These are phyloP conservation scores for Holothuria glaberrima DNA, from an alignment of 35 echinoderm and acorn worm genomes.

Conservation along the genomic window DNA sequence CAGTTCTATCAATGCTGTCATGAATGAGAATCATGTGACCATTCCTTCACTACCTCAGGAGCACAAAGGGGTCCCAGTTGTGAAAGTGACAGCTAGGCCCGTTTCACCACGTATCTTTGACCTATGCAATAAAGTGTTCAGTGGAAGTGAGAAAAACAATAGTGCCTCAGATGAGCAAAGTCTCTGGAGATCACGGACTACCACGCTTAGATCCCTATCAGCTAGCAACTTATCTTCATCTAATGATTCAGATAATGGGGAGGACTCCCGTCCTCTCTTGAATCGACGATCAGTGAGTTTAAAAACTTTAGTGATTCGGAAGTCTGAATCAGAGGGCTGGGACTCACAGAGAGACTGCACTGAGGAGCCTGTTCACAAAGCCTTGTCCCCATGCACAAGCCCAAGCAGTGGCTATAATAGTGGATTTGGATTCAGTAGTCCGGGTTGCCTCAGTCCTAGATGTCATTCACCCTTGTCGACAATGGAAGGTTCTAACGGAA, in stretches of 20 bases:
- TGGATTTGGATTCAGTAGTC: conserved; percentile 86
- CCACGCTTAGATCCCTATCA: conserved; percentile 60
- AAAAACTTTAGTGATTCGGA: conserved; percentile 50
- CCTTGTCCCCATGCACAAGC: conserved; percentile 72
- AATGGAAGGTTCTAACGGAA: conserved; percentile 42
- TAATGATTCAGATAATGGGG: conserved; percentile 33
- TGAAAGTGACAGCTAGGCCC: conserved; percentile 69
- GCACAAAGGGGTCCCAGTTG: conserved; percentile 39
- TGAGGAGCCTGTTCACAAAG: conserved; percentile 25
- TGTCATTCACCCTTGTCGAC: conserved; percentile 65
- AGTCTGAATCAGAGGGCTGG: conserved; percentile 28
- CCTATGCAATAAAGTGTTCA: conserved; percentile 77
- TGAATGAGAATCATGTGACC: conserved; percentile 37
- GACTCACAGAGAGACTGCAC: conserved; percentile 30
- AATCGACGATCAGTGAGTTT: conserved; percentile 64
- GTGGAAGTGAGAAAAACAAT: neutral
- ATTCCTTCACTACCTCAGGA: conserved; percentile 34
- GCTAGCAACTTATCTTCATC: conserved; percentile 51
- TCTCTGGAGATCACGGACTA: conserved; percentile 7
- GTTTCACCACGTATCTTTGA: conserved; percentile 78
- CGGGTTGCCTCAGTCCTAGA: conserved; percentile 74
- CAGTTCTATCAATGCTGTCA: conserved; percentile 29
- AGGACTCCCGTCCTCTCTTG: conserved; percentile 54
- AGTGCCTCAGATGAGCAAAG: conserved; percentile 23
- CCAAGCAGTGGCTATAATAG: conserved; percentile 91